Conservation (phyloP, 2,797 vertebrate genomes). For the Balearica regulorum region DNA sequence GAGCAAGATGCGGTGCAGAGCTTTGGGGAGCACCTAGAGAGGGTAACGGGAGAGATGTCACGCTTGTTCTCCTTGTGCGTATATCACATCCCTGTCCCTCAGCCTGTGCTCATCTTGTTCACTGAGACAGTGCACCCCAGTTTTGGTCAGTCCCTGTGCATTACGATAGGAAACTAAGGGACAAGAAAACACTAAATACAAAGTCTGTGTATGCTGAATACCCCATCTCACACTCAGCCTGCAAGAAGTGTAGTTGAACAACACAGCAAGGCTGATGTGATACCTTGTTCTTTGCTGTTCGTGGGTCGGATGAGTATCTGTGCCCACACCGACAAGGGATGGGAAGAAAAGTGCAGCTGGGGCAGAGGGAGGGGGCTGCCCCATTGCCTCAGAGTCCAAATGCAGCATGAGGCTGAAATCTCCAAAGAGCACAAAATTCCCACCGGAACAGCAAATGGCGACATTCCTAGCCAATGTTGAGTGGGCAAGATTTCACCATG, state of each 20-base stretch:
- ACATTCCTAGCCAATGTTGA: neutral
- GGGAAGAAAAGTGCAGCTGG: neutral
- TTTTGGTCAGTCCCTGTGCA: neutral
- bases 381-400: neutral
- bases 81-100: neutral
- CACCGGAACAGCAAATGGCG: neutral
- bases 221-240: neutral
- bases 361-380: neutral
- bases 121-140: neutral
- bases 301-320: rapidly evolving
- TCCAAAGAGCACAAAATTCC: neutral
- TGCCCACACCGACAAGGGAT: neutral
- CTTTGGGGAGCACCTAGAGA: neutral
- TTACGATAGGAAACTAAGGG: neutral
- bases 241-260: neutral
- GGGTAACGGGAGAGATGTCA: neutral
- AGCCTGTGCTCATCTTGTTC: neutral
- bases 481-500: neutral
- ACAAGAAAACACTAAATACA: neutral
- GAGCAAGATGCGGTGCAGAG: neutral
- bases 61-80: neutral
- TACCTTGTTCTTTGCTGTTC: neutral
- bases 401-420: neutral
- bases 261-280: rapidly evolving
- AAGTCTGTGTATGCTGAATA: neutral